These are phyloP conservation scores for Drosophila phalerata DNA, from an alignment of 2,888 invertebrate genomes.

Conservation along the genomic window DNA sequence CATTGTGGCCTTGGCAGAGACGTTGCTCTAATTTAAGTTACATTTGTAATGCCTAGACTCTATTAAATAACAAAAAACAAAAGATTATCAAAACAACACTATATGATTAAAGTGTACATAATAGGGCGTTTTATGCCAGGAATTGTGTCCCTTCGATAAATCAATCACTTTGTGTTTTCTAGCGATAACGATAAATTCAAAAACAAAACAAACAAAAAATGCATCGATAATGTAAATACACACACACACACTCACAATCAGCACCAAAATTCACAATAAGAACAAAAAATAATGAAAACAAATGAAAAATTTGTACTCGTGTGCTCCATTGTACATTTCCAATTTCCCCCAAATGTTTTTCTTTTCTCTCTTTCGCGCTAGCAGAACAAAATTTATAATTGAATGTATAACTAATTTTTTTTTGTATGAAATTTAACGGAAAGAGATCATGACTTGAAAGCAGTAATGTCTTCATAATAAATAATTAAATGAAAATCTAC, in stretches of 20 bases:
- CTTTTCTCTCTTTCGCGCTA: slow-evolving; percentile 11
- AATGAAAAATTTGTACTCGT: slow-evolving; percentile 33
- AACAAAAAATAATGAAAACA: slow-evolving; percentile 8
- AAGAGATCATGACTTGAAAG: slow-evolving; percentile 45
- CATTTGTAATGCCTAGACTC: slow-evolving; percentile 52
- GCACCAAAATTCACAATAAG: slow-evolving; percentile 28
- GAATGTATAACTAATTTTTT: slow-evolving; percentile 25
- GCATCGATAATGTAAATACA: slow-evolving; percentile 62
- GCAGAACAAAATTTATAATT: slow-evolving; percentile 12
- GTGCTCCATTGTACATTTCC: slow-evolving; percentile 48
- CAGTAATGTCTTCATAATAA: slow-evolving; percentile 42
- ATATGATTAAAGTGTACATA: slow-evolving; percentile 48
- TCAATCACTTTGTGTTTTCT: slow-evolving; percentile 36
- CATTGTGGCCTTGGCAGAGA: slow-evolving; percentile 12
- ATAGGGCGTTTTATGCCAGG: slow-evolving; percentile 40
- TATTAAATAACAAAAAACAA: slow-evolving; percentile 25
- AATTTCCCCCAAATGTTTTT: slow-evolving; percentile 10
- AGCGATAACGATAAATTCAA: slow-evolving; percentile 51
- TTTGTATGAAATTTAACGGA: slow-evolving; percentile 35
- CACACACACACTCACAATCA: slow-evolving; percentile 40
- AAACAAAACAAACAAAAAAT: too few species aligned
- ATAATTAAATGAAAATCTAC: slow-evolving; percentile 17
- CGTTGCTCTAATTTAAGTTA: slow-evolving; percentile 62
- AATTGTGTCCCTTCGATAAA: slow-evolving; percentile 28
- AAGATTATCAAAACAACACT: slow-evolving; percentile 14